Evolutionary conservation across 2,797 vertebrate genomes (phyloP), one percentile per base, ranked within the genome.

Genomic region (Scarus forsteni): DNA sequence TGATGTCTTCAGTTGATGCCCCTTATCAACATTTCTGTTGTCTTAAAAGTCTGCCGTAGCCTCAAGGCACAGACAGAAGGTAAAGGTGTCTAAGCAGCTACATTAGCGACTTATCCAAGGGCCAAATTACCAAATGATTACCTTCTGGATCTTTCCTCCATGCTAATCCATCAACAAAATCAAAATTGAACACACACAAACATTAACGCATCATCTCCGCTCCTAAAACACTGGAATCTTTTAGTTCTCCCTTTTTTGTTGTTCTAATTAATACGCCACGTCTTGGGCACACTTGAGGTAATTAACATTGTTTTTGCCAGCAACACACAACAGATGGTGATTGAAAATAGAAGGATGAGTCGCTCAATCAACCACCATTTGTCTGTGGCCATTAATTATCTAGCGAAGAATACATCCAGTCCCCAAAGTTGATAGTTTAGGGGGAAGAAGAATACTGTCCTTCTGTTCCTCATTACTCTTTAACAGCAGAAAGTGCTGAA

Each of bases 371-470:
- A 91, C 89, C 90, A 78, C 90, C 91, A 91, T 94, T 95, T 94
- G 93, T 94, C 93, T 94, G 90, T 88, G 91, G 93, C 93, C 92
- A 94, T 95, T 95, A 94, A 95, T 95, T 95, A 95, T 94, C 93
- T 87, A 72, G 85, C 85, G 80, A 93, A 93, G 92, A 94, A 93
- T 93, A 93, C 86, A 84, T 93, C 90, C 90, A 83, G 88, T 93
- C 93, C 92, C 93, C 86, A 92, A 94, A 93, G 93, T 93, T 95
- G 91, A 93, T 93, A 92, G 90, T 94, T 94, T 92, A 86, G 85
- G 82, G 84, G 82, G 70, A 66, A 91, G 89, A 88, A 88, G 90
- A 90, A 92, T 92, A 92, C 86, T 84, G 82, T 92, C 93, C 93
- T 91, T 95, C 93, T 95, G 94, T 94, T 93, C 87, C 93, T 94